These are phyloP conservation scores for Torymus auratus DNA, from an alignment of 2,888 invertebrate genomes.

Conservation along the genomic window DNA sequence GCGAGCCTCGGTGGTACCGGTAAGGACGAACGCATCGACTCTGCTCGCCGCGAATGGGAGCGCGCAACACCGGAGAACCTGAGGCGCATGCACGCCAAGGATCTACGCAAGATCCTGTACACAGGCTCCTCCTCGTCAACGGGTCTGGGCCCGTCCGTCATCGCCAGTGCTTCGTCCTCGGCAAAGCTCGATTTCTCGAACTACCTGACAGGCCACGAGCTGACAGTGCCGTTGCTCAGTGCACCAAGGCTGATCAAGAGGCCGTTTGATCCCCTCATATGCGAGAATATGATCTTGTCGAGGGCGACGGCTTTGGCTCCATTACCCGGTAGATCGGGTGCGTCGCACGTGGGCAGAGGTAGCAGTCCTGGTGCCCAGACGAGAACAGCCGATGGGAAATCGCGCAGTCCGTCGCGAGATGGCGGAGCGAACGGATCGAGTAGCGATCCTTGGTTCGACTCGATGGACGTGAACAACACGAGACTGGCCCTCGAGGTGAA, in stretches of 20 bases:
- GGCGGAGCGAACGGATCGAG: slow-evolving; percentile 42
- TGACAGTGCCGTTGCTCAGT: slow-evolving; percentile 71
- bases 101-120: slow-evolving; percentile 70
- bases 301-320: slow-evolving; percentile 71
- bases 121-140: slow-evolving; percentile 58
- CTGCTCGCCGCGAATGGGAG: slow-evolving; percentile 74
- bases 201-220: slow-evolving; percentile 70
- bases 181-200: slow-evolving; percentile 63
- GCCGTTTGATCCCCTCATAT: slow-evolving; percentile 75
- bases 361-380: slow-evolving; percentile 56
- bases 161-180: slow-evolving; percentile 55
- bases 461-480: slow-evolving; percentile 74
- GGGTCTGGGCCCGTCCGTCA: slow-evolving; percentile 40
- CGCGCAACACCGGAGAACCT: slow-evolving; percentile 71
- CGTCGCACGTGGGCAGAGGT: slow-evolving; percentile 66
- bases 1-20: slow-evolving; percentile 4
- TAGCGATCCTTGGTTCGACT: slow-evolving; percentile 74
- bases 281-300: slow-evolving; percentile 74
- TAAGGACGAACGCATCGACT: slow-evolving; percentile 68
- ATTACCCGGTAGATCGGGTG: slow-evolving; percentile 61
- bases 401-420: slow-evolving; percentile 54
- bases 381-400: slow-evolving; percentile 25
- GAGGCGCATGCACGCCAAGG: slow-evolving; percentile 70
- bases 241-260: slow-evolving; percentile 71
- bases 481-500: slow-evolving; percentile 74